Evolutionary conservation across 2,113 vertebrate genomes (phyloP).

Genomic region (Plotosus lineatus): DNA sequence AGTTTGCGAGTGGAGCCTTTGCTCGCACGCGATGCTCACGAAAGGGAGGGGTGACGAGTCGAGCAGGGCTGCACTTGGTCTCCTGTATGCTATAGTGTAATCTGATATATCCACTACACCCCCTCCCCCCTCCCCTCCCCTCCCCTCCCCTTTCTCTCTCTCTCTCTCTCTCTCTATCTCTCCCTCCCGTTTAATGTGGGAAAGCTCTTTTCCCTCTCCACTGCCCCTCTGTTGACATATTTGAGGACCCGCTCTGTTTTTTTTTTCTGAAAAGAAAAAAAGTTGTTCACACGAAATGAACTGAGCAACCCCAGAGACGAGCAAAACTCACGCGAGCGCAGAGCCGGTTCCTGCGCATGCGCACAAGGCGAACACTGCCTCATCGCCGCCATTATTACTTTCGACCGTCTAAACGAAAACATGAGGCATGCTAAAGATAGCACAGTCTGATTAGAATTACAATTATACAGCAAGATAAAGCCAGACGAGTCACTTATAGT

Average conservation of each 20-base stretch:
- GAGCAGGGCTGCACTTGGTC: slow-evolving; percentile 47
- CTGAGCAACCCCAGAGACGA: background rate
- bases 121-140: slow-evolving; percentile 39
- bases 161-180: background rate
- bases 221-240: slow-evolving; percentile 36
- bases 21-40: slow-evolving; percentile 76
- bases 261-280: background rate
- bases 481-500: no score
- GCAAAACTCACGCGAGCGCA: background rate
- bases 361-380: background rate
- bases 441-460: no score
- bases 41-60: slow-evolving; percentile 61
- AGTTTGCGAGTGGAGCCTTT: slow-evolving; percentile 63
- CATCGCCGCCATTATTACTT: background rate
- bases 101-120: slow-evolving; percentile 59
- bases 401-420: background rate
- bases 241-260: slow-evolving; percentile 8
- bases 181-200: slow-evolving; percentile 12
- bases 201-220: background rate
- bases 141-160: background rate
- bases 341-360: background rate
- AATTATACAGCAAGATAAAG: no score
- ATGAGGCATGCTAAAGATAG: background rate
- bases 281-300: slow-evolving; percentile 10
- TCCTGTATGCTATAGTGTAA: slow-evolving; percentile 70